These are phyloP conservation scores for Mythimna impura DNA, from an alignment of 2,888 invertebrate genomes.

Conservation along the genomic window DNA sequence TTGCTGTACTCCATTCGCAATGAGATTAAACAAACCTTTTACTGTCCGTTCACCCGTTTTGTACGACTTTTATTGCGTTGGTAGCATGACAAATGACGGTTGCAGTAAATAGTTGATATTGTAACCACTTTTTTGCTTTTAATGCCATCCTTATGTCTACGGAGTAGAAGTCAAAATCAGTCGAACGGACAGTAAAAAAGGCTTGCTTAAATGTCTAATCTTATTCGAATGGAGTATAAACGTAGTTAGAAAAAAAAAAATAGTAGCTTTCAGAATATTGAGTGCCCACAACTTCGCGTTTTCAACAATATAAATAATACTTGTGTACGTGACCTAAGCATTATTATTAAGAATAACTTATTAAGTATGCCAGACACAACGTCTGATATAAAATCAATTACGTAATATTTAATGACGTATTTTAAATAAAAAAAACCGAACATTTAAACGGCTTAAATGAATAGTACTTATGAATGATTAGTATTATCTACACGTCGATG, in stretches of 20 bases:
- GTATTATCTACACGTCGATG: constrained; percentile 82
- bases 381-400: constrained; percentile 61
- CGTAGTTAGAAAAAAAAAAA: constrained; percentile 14
- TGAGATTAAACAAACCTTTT: no score
- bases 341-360: constrained; percentile 69
- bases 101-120: no score
- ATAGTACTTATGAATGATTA: constrained; percentile 79
- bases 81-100: no score
- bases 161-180: no score
- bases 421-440: constrained; percentile 52
- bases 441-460: constrained; percentile 59
- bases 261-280: constrained; percentile 28
- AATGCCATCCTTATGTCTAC: no score
- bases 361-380: constrained; percentile 54
- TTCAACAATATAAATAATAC: constrained; percentile 59
- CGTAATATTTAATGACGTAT: constrained; percentile 64
- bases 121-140: no score
- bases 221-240: neutral
- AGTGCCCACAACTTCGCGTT: constrained; percentile 38
- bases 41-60: no score
- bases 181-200: no score
- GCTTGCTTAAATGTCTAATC: no score
- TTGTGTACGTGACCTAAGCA: constrained; percentile 68
- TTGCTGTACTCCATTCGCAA: constrained; percentile 10
- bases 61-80: no score